A percentile compares a stretch with the other conserved stretches of the same genome.
Evolutionary conservation across 1,140 invertebrate species (phyloP).

Genomic region (Formica selysi): DNA sequence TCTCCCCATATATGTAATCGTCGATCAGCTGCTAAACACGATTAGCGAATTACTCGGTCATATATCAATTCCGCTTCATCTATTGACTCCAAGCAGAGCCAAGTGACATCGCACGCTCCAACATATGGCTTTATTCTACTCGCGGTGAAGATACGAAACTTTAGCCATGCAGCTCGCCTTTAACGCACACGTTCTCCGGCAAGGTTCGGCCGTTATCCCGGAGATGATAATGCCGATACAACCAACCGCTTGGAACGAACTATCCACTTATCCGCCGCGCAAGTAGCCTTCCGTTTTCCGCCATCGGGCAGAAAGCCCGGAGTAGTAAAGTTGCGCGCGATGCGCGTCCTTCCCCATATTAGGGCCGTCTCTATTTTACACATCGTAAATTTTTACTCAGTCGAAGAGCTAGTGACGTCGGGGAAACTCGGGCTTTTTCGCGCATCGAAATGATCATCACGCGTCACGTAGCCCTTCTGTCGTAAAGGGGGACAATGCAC

Average conservation of each 20-base stretch:
- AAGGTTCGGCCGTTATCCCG: constrained; percentile 15
- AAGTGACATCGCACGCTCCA: not conserved
- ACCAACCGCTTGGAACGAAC: constrained; percentile 45
- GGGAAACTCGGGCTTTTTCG: not conserved
- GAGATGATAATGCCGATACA: constrained; percentile 20
- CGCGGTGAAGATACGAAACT: constrained; percentile 31
- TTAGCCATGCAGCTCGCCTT: not conserved
- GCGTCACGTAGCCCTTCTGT: constrained; percentile 13
- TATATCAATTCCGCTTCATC: constrained; percentile 8
- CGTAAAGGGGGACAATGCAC: constrained; percentile 36
- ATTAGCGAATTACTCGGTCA: not conserved
- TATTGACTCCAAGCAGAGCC: not conserved
- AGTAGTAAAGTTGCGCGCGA: constrained; percentile 2
- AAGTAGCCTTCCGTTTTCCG: constrained; percentile 33
- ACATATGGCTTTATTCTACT: constrained; percentile 28
- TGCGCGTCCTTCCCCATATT: constrained; percentile 11
- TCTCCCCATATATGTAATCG: not conserved
- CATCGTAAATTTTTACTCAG: constrained; percentile 53
- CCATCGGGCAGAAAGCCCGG: constrained; percentile 7
- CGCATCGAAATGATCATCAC: constrained; percentile 35
- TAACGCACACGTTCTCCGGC: constrained; percentile 8
- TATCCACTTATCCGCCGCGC: constrained; percentile 37
- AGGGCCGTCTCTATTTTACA: constrained; percentile 33
- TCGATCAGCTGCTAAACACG: constrained; percentile 20
- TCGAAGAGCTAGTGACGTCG: not conserved